A percentile compares a stretch with the other conserved stretches of the same genome.
Evolutionary conservation across 1,140 invertebrate species (phyloP).

Genomic region (Caenorhabditis inopinata): DNA sequence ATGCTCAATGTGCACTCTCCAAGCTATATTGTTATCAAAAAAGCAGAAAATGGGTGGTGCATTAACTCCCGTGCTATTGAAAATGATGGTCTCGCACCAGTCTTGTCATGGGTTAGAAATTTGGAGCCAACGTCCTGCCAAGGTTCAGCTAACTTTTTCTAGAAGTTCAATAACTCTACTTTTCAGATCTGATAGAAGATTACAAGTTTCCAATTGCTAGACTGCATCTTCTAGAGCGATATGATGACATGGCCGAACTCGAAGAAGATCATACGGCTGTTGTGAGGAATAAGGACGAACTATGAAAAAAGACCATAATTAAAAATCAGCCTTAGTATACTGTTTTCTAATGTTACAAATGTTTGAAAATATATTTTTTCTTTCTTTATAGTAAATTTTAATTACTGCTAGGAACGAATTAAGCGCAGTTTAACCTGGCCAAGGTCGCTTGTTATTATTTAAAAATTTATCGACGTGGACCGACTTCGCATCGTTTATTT

Average conservation of each 20-base stretch:
- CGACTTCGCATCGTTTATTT: too few relatives aligned
- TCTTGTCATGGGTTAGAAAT: background rate
- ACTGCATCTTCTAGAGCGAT: background rate
- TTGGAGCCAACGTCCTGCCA: background rate
- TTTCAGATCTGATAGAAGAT: background rate
- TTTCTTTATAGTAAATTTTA: too few relatives aligned
- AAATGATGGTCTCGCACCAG: background rate
- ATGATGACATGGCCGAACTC: background rate
- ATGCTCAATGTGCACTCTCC: background rate
- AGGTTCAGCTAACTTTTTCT: background rate
- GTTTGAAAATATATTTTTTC: background rate
- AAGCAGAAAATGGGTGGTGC: conserved; percentile 23
- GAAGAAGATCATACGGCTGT: background rate
- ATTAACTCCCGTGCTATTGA: background rate
- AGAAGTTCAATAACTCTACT: background rate
- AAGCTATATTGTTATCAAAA: background rate
- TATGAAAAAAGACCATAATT: too few relatives aligned
- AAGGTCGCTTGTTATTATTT: too few relatives aligned
- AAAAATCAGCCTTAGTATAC: too few relatives aligned
- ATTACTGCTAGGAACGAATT: too few relatives aligned
- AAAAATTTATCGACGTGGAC: too few relatives aligned
- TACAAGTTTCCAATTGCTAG: conserved; percentile 12
- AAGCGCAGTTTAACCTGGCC: too few relatives aligned
- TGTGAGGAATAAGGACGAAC: background rate
- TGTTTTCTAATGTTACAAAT: too few relatives aligned